These are phyloP conservation scores for Rhagonycha lutea DNA, from an alignment of 2,888 invertebrate genomes.

Conservation along the genomic window DNA sequence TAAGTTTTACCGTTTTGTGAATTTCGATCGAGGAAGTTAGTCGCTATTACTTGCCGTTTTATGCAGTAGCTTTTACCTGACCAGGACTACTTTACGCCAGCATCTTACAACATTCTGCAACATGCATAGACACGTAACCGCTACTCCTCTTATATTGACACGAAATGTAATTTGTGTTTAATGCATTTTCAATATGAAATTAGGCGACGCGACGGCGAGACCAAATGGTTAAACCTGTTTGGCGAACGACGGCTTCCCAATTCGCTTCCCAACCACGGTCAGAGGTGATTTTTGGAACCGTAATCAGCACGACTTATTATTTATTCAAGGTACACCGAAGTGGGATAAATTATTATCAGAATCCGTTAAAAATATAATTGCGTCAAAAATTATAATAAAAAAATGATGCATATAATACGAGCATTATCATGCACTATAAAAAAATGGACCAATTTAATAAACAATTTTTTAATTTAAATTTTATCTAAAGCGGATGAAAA, in stretches of 20 bases:
- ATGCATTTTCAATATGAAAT: slow-evolving; percentile 39
- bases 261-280: neutral
- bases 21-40: slow-evolving; percentile 6
- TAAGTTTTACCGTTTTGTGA: neutral
- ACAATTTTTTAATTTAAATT: slow-evolving; percentile 12
- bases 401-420: neutral
- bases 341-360: too few relatives aligned
- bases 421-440: neutral
- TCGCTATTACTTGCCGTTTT: slow-evolving; percentile 30
- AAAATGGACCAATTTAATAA: slow-evolving; percentile 5
- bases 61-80: slow-evolving; percentile 36
- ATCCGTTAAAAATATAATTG: neutral
- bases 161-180: slow-evolving; percentile 38
- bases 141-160: slow-evolving; percentile 16
- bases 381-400: neutral
- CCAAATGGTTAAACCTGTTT: neutral
- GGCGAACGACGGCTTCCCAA: neutral
- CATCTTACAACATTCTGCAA: slow-evolving; percentile 14
- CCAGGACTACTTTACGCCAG: slow-evolving; percentile 9
- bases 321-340: too few relatives aligned
- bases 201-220: slow-evolving; percentile 18
- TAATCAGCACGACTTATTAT: too few relatives aligned
- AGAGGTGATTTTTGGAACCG: too few relatives aligned
- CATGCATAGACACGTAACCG: slow-evolving; percentile 21
- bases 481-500: slow-evolving; percentile 28